Evolutionary conservation across 2,797 vertebrate species (phyloP).

Genomic region (Calcarius lapponicus): DNA sequence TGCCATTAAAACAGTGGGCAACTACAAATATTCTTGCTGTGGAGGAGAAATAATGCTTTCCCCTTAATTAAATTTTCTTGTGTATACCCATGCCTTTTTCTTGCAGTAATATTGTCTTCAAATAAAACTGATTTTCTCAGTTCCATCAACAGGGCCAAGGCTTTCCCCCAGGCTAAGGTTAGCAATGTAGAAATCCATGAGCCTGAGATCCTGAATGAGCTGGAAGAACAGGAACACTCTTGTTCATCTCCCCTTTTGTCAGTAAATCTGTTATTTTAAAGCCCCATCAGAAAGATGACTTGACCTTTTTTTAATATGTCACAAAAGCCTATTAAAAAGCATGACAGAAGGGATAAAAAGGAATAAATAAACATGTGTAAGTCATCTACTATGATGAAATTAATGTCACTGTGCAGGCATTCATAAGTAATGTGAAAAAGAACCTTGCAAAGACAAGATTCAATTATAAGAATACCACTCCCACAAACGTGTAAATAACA

Average conservation of each 20-base stretch:
- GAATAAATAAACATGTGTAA: not conserved
- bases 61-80: not conserved
- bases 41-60: not conserved
- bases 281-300: not conserved
- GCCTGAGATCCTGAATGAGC: not conserved
- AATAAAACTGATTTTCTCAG: not conserved
- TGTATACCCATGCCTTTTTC: not conserved
- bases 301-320: not conserved
- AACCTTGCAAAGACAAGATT: constrained; percentile 20
- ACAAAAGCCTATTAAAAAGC: not conserved
- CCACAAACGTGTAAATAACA: constrained; percentile 20
- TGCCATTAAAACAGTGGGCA: not conserved
- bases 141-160: not conserved
- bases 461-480: constrained; percentile 4
- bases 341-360: not conserved
- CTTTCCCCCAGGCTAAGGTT: not conserved
- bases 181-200: not conserved
- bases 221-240: not conserved
- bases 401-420: not conserved
- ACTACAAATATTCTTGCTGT: not conserved
- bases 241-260: not conserved
- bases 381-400: not conserved
- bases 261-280: not conserved
- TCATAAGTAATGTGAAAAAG: constrained; percentile 21
- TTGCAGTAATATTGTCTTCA: not conserved